phyloP scores from a whole-genome alignment of 2,797 vertebrate species.

The Poecilia picta region DNA sequence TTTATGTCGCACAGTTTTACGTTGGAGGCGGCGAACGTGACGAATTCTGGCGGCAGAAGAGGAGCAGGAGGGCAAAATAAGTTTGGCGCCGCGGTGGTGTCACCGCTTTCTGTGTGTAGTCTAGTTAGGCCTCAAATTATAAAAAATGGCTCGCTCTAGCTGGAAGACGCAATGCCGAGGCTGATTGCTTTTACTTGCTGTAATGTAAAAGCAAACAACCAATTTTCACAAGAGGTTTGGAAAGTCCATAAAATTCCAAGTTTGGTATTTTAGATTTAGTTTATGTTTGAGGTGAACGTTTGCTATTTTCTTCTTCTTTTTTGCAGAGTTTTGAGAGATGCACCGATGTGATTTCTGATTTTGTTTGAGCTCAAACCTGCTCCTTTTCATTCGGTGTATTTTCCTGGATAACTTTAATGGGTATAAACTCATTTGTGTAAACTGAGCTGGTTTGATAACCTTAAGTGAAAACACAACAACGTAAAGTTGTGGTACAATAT shows the following conservation, averaged over 20 bases:
- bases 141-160: slow-evolving; percentile 22
- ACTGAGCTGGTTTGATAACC: background rate
- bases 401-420: background rate
- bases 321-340: background rate
- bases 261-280: slow-evolving; percentile 28
- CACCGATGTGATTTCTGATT: background rate
- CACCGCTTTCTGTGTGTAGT: slow-evolving; percentile 25
- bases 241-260: slow-evolving; percentile 34
- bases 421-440: background rate
- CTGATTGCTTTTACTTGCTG: slow-evolving; percentile 32
- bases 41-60: background rate
- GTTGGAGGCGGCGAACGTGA: slow-evolving; percentile 13
- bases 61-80: slow-evolving; percentile 18
- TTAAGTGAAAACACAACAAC: background rate
- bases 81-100: slow-evolving; percentile 14
- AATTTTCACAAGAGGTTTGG: slow-evolving; percentile 39
- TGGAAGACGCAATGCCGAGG: slow-evolving; percentile 14
- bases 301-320: background rate
- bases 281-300: slow-evolving; percentile 28
- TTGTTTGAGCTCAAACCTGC: background rate
- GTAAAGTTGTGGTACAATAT: too few relatives aligned
- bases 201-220: slow-evolving; percentile 32
- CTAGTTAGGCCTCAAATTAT: slow-evolving; percentile 27
- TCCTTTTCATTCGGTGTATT: background rate
- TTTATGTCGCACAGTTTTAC: slow-evolving; percentile 5